These are phyloP conservation scores for Semicossyphus pulcher DNA, from an alignment of 2,113 vertebrate species.

Conservation along the genomic window DNA sequence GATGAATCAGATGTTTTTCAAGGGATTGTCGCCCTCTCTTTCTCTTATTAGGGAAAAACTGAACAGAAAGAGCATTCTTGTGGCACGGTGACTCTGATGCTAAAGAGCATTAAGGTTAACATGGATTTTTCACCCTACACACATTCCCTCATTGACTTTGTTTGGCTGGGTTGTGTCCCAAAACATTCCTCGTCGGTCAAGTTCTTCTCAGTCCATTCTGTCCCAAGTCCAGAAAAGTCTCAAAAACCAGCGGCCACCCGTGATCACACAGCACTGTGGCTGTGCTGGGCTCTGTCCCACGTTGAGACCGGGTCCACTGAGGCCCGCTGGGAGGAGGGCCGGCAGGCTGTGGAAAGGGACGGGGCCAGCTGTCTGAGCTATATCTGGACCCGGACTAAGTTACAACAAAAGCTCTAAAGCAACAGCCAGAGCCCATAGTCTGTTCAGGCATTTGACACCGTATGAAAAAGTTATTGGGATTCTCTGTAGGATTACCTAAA, in stretches of 20 bases:
- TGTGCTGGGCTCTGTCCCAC: slow-evolving; percentile 30
- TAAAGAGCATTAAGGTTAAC: too few relatives aligned
- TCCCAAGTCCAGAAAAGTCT: slow-evolving; percentile 59
- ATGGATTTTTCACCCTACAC: slow-evolving; percentile 46
- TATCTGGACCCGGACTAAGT: slow-evolving; percentile 49
- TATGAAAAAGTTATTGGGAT: neutral
- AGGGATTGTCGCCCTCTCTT: too few relatives aligned
- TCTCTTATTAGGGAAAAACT: too few relatives aligned
- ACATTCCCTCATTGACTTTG: slow-evolving; percentile 45
- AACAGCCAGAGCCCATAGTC: slow-evolving; percentile 17
- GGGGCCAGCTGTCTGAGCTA: slow-evolving; percentile 66
- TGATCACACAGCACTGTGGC: slow-evolving; percentile 30
- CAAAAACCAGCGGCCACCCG: slow-evolving; percentile 46
- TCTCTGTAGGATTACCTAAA: too few relatives aligned
- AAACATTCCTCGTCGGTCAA: slow-evolving; percentile 79
- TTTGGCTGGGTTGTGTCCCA: slow-evolving; percentile 57
- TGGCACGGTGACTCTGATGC: slow-evolving; percentile 5
- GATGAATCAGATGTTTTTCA: too few relatives aligned
- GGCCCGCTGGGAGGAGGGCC: slow-evolving; percentile 13
- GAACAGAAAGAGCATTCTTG: slow-evolving; percentile 7
- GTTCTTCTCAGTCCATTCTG: slow-evolving; percentile 62
- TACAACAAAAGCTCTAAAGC: slow-evolving; percentile 52
- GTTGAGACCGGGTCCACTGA: slow-evolving; percentile 27
- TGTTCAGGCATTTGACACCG: slow-evolving; percentile 24
- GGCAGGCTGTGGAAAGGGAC: slow-evolving; percentile 27